These are phyloP conservation scores for Pristionchus entomophagus DNA, from an alignment of 2,888 invertebrate species.

Conservation along the genomic window DNA sequence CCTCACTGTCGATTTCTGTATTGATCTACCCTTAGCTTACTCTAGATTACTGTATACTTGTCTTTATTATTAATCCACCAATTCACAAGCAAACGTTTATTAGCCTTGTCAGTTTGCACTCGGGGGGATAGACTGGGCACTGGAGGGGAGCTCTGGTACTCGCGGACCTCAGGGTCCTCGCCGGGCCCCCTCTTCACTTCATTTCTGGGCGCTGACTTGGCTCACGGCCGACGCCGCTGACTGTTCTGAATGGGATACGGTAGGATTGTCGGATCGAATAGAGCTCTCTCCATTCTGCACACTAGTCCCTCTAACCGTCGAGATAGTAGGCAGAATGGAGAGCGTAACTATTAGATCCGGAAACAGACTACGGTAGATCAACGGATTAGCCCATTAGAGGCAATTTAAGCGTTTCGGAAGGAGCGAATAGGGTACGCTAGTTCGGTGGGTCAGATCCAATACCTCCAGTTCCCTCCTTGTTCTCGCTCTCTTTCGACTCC, in stretches of 20 bases:
- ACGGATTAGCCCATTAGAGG: no score
- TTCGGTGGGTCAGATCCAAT: background rate
- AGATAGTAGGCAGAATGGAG: no score
- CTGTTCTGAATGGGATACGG: background rate
- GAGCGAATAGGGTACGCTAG: background rate
- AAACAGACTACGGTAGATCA: no score
- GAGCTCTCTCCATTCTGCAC: no score
- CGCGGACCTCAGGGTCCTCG: background rate
- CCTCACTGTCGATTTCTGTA: no score
- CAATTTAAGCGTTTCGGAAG: no score
- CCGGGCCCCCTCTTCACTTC: background rate
- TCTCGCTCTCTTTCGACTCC: background rate
- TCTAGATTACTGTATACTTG: no score
- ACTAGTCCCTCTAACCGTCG: no score
- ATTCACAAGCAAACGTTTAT: constrained; percentile 14
- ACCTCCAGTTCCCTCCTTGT: background rate
- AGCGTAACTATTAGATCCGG: no score
- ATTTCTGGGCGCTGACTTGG: background rate
- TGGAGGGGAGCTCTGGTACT: background rate
- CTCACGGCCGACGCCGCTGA: background rate
- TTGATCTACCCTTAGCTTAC: no score
- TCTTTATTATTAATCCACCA: no score
- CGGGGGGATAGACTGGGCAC: background rate
- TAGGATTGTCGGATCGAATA: no score
- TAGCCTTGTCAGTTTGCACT: background rate